Percentiles rank a stretch among this genome's conserved stretches.
Evolutionary conservation across 2,888 invertebrate species (phyloP).

Genomic region (Trissolcus japonicus): DNA sequence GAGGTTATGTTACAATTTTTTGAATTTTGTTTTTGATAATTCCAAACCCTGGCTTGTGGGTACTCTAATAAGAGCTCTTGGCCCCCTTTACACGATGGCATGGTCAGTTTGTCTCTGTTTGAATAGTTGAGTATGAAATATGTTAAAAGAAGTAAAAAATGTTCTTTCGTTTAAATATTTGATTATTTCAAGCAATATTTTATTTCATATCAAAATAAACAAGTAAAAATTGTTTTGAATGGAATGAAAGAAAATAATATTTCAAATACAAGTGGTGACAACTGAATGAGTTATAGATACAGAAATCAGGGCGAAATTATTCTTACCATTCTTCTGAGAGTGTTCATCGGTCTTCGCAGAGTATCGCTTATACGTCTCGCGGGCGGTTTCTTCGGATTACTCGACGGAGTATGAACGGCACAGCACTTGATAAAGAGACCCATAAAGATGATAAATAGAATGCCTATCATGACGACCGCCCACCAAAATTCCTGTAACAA

Average conservation of each 20-base stretch:
- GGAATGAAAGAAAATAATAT: not conserved
- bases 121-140: no score
- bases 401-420: conserved; percentile 99
- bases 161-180: not conserved
- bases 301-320: conserved; percentile 10
- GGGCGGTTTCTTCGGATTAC: conserved; percentile 97
- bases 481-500: conserved; percentile 90
- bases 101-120: no score
- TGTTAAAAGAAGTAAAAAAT: no score
- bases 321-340: conserved; percentile 89
- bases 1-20: no score
- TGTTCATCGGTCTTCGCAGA: conserved; percentile 92
- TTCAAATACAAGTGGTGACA: not conserved
- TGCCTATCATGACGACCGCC: conserved; percentile 93
- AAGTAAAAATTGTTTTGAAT: not conserved
- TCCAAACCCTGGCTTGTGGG: no score
- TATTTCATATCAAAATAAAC: not conserved
- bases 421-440: conserved; percentile 99
- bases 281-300: not conserved
- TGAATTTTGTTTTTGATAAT: no score
- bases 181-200: no score
- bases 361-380: conserved; percentile 96
- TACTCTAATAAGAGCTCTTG: no score
- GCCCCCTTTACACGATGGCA: no score
- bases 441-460: conserved; percentile 96